Evolutionary conservation across 2,113 vertebrate species (phyloP).

Genomic region (Coturnix japonica): DNA sequence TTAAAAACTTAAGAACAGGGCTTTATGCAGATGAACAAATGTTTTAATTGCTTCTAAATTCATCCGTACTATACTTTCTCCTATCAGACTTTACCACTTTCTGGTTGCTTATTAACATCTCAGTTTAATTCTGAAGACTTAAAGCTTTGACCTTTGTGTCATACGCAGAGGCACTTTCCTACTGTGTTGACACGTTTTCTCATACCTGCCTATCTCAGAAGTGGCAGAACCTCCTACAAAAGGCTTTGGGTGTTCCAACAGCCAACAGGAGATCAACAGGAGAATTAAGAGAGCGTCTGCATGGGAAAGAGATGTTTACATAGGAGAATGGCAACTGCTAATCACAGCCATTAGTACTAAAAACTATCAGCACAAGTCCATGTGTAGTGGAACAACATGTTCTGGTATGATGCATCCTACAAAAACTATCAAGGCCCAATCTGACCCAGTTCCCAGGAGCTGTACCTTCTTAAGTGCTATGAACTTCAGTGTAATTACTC

Average conservation of each 20-base stretch:
- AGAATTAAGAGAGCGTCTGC: neutral
- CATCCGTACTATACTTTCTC: neutral
- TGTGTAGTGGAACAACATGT: neutral
- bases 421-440: neutral
- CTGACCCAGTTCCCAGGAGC: constrained; percentile 30
- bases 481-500: neutral
- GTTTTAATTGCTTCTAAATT: neutral
- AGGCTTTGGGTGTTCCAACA: neutral
- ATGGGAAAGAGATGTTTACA: constrained; percentile 1
- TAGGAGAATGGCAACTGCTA: neutral
- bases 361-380: neutral
- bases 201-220: neutral
- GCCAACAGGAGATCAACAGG: neutral
- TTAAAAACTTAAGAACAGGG: neutral
- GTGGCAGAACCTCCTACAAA: neutral
- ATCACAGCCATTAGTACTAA: neutral
- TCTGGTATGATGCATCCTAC: neutral
- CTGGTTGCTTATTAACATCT: neutral
- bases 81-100: neutral
- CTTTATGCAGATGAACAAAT: neutral
- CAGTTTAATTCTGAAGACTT: neutral
- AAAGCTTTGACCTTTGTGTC: neutral
- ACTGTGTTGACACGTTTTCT: neutral
- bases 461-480: neutral
- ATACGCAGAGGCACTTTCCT: neutral